Percentiles rank a stretch among this genome's conserved stretches.
Evolutionary conservation across 2,797 vertebrate species (phyloP).

Genomic region (Microhierax caerulescens): DNA sequence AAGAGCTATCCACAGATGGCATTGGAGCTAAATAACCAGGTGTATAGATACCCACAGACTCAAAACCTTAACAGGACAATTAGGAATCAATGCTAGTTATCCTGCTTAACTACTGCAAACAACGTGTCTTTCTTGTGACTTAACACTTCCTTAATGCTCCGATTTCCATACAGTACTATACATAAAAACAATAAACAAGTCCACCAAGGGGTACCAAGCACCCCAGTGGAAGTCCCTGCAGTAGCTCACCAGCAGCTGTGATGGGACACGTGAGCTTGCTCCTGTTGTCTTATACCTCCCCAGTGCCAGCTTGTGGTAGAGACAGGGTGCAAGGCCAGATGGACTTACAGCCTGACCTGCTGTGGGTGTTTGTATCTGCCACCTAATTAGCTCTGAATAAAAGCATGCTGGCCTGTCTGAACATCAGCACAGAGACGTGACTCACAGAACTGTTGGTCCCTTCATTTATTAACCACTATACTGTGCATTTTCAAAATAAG

Average conservation of each 20-base stretch:
- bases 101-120: background rate
- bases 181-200: background rate
- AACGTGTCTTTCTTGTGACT: background rate
- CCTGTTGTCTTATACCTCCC: background rate
- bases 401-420: background rate
- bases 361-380: background rate
- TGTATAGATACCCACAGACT: background rate
- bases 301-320: background rate
- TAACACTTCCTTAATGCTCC: background rate
- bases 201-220: background rate
- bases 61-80: background rate
- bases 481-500: background rate
- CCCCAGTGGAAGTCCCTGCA: background rate
- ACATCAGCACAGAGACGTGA: background rate
- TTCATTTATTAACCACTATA: background rate
- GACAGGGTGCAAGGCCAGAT: background rate
- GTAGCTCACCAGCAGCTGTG: background rate
- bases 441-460: background rate
- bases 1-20: background rate
- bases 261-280: background rate
- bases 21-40: background rate
- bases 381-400: background rate
- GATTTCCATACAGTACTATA: background rate
- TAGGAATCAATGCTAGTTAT: background rate
- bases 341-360: background rate